These are phyloP conservation scores for Drosophila seguyi DNA, from an alignment of 1,140 invertebrate genomes.

Conservation along the genomic window DNA sequence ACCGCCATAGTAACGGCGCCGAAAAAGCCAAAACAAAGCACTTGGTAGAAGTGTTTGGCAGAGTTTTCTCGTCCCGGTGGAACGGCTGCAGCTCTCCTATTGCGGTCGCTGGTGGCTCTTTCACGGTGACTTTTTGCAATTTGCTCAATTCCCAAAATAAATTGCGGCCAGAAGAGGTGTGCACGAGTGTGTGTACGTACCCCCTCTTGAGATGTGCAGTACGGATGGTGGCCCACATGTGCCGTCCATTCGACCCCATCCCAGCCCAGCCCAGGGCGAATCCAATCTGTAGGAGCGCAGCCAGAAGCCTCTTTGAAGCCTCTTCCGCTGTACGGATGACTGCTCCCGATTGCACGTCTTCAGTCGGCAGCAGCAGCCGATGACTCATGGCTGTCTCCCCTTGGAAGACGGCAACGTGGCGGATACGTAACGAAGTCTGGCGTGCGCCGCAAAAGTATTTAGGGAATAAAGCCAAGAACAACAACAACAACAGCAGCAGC, in stretches of 20 bases:
- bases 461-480: constrained; percentile 60
- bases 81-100: constrained; percentile 27
- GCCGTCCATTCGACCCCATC: constrained; percentile 5
- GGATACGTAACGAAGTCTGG: constrained; percentile 51
- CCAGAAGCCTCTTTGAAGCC: constrained; percentile 46
- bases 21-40: constrained; percentile 49
- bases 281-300: constrained; percentile 26
- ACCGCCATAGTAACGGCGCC: constrained; percentile 44
- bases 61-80: constrained; percentile 16
- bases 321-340: constrained; percentile 44
- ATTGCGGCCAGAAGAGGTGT: constrained; percentile 51
- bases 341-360: constrained; percentile 35
- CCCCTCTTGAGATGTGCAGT: constrained; percentile 9
- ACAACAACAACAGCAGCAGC: constrained; percentile 33
- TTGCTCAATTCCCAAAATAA: constrained; percentile 81
- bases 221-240: constrained; percentile 27
- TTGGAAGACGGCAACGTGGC: constrained; percentile 35
- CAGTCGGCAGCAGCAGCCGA: constrained; percentile 20
- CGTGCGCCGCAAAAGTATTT: constrained; percentile 56
- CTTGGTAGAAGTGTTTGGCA: constrained; percentile 24
- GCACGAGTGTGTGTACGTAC: constrained; percentile 40
- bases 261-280: constrained; percentile 11
- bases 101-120: constrained; percentile 27
- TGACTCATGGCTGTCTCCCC: constrained; percentile 42
- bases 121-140: constrained; percentile 40